Evolutionary conservation across 2,797 vertebrate genomes (phyloP), one percentile per base, ranked within the genome.

Genomic region (Hapalemur alaotrensis): DNA sequence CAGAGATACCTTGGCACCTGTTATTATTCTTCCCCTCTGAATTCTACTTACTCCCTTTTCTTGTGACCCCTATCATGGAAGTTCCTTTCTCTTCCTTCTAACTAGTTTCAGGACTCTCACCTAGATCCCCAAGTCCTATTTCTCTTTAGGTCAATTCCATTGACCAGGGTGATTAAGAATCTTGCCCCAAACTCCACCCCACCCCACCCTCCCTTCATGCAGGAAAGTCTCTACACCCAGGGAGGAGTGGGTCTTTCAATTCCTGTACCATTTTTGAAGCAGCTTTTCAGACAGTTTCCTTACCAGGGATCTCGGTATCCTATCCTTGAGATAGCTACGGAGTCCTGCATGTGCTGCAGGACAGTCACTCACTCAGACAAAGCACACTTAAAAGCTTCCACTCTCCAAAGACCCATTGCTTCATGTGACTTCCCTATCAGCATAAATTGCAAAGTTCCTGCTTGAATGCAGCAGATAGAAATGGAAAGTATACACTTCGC

Each of bases 401-500:
- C 91, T 91, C 52, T 70, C 82, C 41, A 22, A 72, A 85, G 67
- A 50, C 38, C 43, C 67, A 81, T 0, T 94, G 91, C 72, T 85
- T 70, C 54, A 9, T 41, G 48, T 2, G 50, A 38, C 50, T 93
- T 50, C 41, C 23, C 1, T 7, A 73, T 93, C 83, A 93, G 91
- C 81, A 57, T n/a, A 95, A 97, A 92, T 73, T 73, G 84, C 91
- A 46, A 38, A 86, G 20, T 50, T 76, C 28, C 87, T 93, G 75
- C 41, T 38, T 76, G 86, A 79, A 81, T 28, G 38, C 25, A 48
- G 80, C 79, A 94, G 84, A 93, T 90, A 89, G 72, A 93, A 94
- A 87, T 92, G 89, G 48, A 98, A 96, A 96, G 91, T 87, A 73
- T 63, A 92, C 25, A 65, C 65, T 81, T 82, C 84, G 70, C 13